Percentiles rank a stretch among this genome's conserved stretches.
Conservation (phyloP, 2,113 vertebrate species). For the Argyrosomus japonicus region DNA sequence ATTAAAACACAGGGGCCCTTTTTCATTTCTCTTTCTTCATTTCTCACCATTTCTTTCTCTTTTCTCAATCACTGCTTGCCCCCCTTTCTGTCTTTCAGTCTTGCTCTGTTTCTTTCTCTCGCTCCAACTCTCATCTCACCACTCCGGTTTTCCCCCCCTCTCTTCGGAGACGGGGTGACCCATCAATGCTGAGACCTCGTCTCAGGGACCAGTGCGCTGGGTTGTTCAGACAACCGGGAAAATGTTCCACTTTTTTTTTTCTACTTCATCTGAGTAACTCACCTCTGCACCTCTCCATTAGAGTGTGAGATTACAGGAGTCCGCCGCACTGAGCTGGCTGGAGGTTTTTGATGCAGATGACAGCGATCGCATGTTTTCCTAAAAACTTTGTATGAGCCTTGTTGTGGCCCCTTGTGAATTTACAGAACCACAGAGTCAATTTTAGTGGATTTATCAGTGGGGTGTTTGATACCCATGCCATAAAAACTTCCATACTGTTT, state of each 20-base stretch:
- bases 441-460: conserved; percentile 33
- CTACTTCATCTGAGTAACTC: conserved; percentile 59
- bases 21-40: conserved; percentile 26
- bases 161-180: conserved; percentile 49
- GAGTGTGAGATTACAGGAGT: conserved; percentile 77
- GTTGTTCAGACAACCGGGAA: conserved; percentile 74
- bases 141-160: background rate
- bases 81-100: conserved; percentile 29
- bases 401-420: conserved; percentile 24
- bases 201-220: conserved; percentile 45
- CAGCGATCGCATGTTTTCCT: conserved; percentile 9
- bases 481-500: background rate
- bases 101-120: conserved; percentile 54
- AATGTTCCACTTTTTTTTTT: conserved; percentile 53
- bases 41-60: conserved; percentile 29
- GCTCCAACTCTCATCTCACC: background rate
- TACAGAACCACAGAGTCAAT: conserved; percentile 5
- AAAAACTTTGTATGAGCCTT: conserved; percentile 20
- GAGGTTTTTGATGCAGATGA: conserved; percentile 41
- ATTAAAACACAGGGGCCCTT: conserved; percentile 48
- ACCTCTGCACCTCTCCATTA: conserved; percentile 75
- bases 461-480: background rate
- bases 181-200: conserved; percentile 35
- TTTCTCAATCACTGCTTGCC: conserved; percentile 14
- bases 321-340: conserved; percentile 13